phyloP scores from a whole-genome alignment of 2,888 invertebrate genomes.

The Ichneumon xanthorius region DNA sequence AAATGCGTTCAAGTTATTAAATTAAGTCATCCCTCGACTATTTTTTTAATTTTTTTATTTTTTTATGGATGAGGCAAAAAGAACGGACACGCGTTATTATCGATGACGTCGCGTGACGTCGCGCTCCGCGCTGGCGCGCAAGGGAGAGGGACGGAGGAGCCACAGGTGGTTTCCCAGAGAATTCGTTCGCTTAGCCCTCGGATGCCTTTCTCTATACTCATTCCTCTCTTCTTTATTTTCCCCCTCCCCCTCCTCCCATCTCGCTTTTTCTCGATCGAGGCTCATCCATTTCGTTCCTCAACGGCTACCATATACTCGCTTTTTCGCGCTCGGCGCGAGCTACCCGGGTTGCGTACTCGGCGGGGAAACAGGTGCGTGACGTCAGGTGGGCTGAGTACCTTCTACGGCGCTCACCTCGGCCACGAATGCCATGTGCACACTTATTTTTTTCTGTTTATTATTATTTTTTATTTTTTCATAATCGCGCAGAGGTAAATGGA shows the following conservation, averaged over 20 bases:
- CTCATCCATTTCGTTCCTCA: conserved; percentile 7
- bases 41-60: not conserved
- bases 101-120: conserved; percentile 77
- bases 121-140: conserved; percentile 60
- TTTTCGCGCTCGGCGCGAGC: conserved; percentile 6
- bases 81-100: conserved; percentile 73
- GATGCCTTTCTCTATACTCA: conserved; percentile 50
- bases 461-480: conserved; percentile 9
- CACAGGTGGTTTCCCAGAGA: conserved; percentile 78
- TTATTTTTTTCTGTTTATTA: conserved; percentile 1
- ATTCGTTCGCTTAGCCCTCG: conserved; percentile 58
- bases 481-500: not conserved
- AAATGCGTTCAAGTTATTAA: conserved; percentile 24
- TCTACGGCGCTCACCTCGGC: conserved; percentile 78
- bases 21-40: conserved; percentile 15
- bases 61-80: not conserved
- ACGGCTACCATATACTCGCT: conserved; percentile 6
- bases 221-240: conserved; percentile 15
- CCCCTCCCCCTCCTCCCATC: conserved; percentile 2
- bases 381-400: conserved; percentile 82
- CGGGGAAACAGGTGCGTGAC: conserved; percentile 83
- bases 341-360: not conserved
- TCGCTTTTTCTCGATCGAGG: conserved; percentile 5
- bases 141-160: conserved; percentile 74
- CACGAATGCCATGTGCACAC: conserved; percentile 73